Base-by-base conservation (phyloP, 2,888 invertebrate genomes). In the Diadegma fenestrale region DNA sequence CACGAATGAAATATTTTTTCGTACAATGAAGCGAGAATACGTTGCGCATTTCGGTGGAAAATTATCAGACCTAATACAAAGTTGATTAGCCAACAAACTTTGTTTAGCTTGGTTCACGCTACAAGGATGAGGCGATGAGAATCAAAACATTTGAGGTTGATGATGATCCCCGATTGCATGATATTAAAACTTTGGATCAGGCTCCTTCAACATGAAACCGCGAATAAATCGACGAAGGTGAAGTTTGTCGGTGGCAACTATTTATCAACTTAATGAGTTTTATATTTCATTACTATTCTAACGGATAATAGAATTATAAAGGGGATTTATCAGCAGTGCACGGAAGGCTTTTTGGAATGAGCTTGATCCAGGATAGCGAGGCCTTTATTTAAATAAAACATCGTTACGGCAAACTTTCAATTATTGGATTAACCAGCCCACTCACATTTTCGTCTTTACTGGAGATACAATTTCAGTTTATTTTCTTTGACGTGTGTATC, bases 211-310 rank as follows among this genome's bases (percentile, higher is more conserved):
- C 33, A 30, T 33, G 17, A 48, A 71, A 69, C 69, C 30, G 22
- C 48, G 45, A 71, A 51, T n/a, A 30, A 33, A 30, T 71, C 19
- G 17, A 30, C 51, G 33, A 19, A 30, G 19, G 7, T 33, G 17
- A 72, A 72, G 22, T 72, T 72, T 41, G 41, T 41, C 48, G 12
- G 51, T 71, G 19, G n/a, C 19, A 12, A 51, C 41, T 22, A 51
- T 72, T 37, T 37, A 54, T 37, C 72, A 22, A 17, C 37, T 22
- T 8, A 33, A 51, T 72, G 19, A 58, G 19, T 51, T 22, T n/a
- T 54, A 19, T 37, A 58, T 72, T 58, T 14, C 41, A 72, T 72
- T 37, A 72, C 51, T 22, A 41, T 41, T 54, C 17, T 26, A 30
- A 26, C 26, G 14, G n/a, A 68, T 68, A 45, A 45, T 6, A 26